Evolutionary conservation across 2,797 vertebrate species (phyloP), one percentile per base, ranked within the genome.

Genomic region (Pseudochromis fuscus): DNA sequence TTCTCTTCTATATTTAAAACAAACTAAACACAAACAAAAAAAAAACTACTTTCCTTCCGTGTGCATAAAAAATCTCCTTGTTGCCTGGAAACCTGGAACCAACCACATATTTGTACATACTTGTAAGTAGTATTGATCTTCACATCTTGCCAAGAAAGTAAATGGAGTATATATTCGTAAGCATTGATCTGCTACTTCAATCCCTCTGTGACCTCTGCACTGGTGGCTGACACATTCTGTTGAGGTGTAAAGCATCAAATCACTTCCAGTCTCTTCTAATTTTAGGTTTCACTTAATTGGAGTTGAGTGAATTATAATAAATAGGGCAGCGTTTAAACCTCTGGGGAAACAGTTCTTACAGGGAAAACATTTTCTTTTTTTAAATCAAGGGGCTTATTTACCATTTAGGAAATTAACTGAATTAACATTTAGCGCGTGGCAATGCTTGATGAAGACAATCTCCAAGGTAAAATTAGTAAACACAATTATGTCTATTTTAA

Each of bases 401-500:
- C 46, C 64, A 79, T 48, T 83, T 72, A 72, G 37, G 49, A 72
- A 15, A 60, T 75, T 64, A 61, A 42, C 46, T 16, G 72, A 88
- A 87, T 84, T 76, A 67, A 57, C 19, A 48, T 27, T 21, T 21
- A 27, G 42, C 21, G n/a, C 42, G 9, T 19, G 3, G 9, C 42
- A 10, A 21, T 21, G 42, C 21, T 11, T 44, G 19, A 44, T 44
- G 4, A 11, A 42, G 6, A 18, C 38, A n/a, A 7, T 42, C 7
- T 18, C 7, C 8, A 40, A 42, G 10, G 19, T 44, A 19, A 44
- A 44, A 44, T 12, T 9, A 10, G 33, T 40, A 15, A 40, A 40
- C 37, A 33, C 9, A 38, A 44, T 44, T 6, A 44, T 10, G 62
- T 58, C 11, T 33, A 33, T 33, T 5, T 69, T 7, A 33, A 70